Evolutionary conservation across 2,797 vertebrate species (phyloP), one percentile per base, ranked within the genome.

Genomic region (Tokudaia muenninki): DNA sequence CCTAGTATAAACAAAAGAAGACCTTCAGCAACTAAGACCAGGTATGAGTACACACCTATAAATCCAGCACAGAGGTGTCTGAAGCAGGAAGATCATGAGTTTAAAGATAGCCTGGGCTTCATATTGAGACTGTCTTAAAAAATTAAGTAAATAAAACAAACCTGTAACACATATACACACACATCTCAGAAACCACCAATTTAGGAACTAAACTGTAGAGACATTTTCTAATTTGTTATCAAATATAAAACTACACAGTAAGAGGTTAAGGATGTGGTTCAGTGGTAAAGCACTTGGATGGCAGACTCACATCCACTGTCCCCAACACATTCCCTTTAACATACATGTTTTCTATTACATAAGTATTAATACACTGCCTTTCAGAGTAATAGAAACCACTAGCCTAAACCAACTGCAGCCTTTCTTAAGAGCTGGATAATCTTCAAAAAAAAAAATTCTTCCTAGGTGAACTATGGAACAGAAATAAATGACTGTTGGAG

Each of bases 381-480:
- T 80, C 92, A 92, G 24, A 80, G 70, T 22, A 93, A 78, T 26
- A 57, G 41, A 90, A 95, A 95, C 52, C 31, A 94, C 57, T 83
- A 95, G 59, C 24, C 65, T 80, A 91, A 95, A 84, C 52, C 55
- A 61, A 92, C 0, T 74, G 29, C 16, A 82, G 47, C 47, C 74
- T 88, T 87, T 92, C 77, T 72, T 87, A 59, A 22, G 41, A 92
- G 55, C 67, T 89, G 50, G 61, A 87, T 80, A 94, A 87, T 37
- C 72, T 34, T 95, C 70, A 88, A 82, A 96, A 41, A 41, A 41
- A 91, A 47, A 50, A 96, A 96, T 92, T 21, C n/a, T 93, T 96
- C 55, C 50, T 93, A 57, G 87, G 52, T 92, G 59, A 87, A 63
- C 31, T 47, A 94, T 84, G 83, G 84, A 94, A 41, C 55, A 77